These are phyloP conservation scores for Megamerina dolium DNA, from an alignment of 2,888 invertebrate genomes.

Conservation along the genomic window DNA sequence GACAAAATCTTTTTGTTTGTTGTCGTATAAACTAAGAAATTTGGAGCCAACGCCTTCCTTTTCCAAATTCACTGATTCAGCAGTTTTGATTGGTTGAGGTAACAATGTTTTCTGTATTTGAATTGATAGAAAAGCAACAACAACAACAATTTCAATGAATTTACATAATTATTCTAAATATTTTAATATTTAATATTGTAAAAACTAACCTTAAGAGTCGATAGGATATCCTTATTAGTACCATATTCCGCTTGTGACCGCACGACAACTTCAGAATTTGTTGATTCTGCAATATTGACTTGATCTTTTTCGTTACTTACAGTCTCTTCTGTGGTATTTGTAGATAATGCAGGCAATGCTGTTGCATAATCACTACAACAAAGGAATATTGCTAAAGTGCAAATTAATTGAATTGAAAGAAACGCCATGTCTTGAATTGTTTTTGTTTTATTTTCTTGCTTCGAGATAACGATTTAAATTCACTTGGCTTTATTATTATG, in stretches of 20 bases:
- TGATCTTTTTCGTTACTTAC: too few relatives aligned
- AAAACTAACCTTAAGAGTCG: slow-evolving; percentile 33
- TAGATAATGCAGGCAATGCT: too few relatives aligned
- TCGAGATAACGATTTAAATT: too few relatives aligned
- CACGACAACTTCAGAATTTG: slow-evolving; percentile 4
- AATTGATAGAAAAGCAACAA: background rate
- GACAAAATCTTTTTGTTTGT: slow-evolving; percentile 37
- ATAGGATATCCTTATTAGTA: slow-evolving; percentile 19
- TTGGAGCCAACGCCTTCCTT: slow-evolving; percentile 42
- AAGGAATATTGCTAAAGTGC: too few relatives aligned
- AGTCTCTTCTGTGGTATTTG: too few relatives aligned
- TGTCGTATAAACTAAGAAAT: slow-evolving; percentile 40
- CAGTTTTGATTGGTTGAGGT: slow-evolving; percentile 33
- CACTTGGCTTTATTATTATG: too few relatives aligned
- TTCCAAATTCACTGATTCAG: slow-evolving; percentile 45
- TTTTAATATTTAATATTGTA: too few relatives aligned
- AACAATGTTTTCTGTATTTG: slow-evolving; percentile 30
- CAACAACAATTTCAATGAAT: background rate
- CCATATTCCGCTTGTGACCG: slow-evolving; percentile 22
- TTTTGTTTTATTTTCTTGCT: too few relatives aligned
- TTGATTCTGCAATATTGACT: too few relatives aligned
- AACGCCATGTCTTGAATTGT: too few relatives aligned
- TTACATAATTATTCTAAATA: background rate
- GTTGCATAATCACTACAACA: too few relatives aligned
- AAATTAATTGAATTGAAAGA: too few relatives aligned